phyloP scores from a whole-genome alignment of 2,113 vertebrate genomes.

The Pteruthius melanotis region DNA sequence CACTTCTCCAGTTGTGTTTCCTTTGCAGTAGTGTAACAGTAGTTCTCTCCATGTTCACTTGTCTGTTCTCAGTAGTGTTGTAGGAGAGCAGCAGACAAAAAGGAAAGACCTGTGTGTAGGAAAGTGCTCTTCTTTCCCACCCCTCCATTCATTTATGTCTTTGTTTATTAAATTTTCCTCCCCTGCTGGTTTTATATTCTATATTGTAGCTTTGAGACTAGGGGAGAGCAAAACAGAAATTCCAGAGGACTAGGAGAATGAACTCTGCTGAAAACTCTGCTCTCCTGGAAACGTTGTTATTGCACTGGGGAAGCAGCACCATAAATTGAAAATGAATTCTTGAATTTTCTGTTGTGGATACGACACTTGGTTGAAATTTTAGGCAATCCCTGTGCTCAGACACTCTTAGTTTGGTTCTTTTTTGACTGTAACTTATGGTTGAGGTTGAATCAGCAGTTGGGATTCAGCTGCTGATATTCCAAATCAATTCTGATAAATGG shows the following conservation, averaged over 20 bases:
- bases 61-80: background rate
- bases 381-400: background rate
- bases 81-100: background rate
- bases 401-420: background rate
- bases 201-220: background rate
- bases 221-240: background rate
- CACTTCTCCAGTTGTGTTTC: background rate
- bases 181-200: background rate
- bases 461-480: background rate
- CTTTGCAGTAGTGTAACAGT: background rate
- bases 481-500: background rate
- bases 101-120: background rate
- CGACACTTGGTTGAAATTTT: background rate
- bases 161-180: background rate
- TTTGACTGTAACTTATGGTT: background rate
- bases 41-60: background rate
- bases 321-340: background rate
- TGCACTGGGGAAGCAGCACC: background rate
- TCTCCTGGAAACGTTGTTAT: background rate
- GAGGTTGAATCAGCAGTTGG: background rate
- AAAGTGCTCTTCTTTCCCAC: background rate
- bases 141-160: background rate
- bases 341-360: background rate
- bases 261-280: background rate
- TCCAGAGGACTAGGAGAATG: background rate